Evolutionary conservation across 2,113 vertebrate species (phyloP), one percentile per base, ranked within the genome.

Genomic region (Psilopogon haemacephalus): DNA sequence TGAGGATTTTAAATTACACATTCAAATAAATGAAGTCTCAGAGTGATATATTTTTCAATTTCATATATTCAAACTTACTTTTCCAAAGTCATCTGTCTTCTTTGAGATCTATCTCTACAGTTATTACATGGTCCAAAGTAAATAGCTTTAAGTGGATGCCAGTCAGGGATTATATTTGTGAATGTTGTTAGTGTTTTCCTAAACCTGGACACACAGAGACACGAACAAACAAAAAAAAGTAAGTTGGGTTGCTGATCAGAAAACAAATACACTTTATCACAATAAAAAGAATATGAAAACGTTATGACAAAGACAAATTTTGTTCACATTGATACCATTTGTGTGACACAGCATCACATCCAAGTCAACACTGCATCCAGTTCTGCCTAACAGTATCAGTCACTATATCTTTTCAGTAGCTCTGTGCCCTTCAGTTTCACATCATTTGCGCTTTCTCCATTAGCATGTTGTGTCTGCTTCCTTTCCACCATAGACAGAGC

Each of bases 101-200:
- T 98, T 95, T 99, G 98, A 56, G 96, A 97, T 92, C 94, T 97
- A 78, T 79, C 96, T 54, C 86, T 54, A 95, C 99, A 99, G 17
- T 70, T 95, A 74, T 97, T 98, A 95, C 99, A 99, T 0, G 97
- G 97, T 65, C 98, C 97, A 28, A 87, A 50, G 89, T 99, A 98
- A 81, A 97, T 54, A 27, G 99, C 98, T 1, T 98, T 97, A 35
- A 98, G 98, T 6, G 99, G 99, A 48, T 97, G 97, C 99, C 99
- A 99, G 9, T 98, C 98, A 46, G 98, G 95, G 24, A 97, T 20
- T 44, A 98, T 59, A 35, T 98, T 98, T 46, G 98, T 98, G 93
- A 99, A 98, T 2, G 98, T 98, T 62, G 98, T 97, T 68, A 99
- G 93, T 50, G 97, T 98, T 93, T 98, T 98, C 91, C 79, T 82